Conservation (phyloP, 2,797 vertebrate genomes). For the Carcharodon carcharias region DNA sequence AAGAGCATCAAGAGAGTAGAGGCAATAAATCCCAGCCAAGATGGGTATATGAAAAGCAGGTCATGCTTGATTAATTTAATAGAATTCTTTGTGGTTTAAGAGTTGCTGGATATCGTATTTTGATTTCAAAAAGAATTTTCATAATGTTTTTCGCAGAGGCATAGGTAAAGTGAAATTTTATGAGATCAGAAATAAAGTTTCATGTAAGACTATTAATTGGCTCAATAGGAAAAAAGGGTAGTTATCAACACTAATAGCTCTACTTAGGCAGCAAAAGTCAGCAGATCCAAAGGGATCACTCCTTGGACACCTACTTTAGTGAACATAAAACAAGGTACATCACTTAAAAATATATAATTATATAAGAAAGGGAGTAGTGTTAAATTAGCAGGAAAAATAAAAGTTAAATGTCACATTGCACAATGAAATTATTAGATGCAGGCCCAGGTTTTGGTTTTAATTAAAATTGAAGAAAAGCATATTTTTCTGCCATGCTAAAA, state of each 20-base stretch:
- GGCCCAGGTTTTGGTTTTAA: not conserved
- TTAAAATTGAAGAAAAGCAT: not conserved
- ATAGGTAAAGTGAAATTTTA: not conserved
- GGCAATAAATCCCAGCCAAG: constrained; percentile 6
- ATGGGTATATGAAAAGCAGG: constrained; percentile 12
- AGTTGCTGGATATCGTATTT: constrained; percentile 8
- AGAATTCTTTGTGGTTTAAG: not conserved
- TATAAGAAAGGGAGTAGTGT: not conserved
- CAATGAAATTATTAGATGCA: not conserved
- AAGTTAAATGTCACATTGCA: not conserved
- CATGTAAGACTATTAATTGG: not conserved
- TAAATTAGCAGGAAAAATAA: not conserved
- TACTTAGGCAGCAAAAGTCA: not conserved
- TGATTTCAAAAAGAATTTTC: not conserved
- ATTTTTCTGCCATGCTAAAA: not conserved
- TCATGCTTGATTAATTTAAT: constrained; percentile 1
- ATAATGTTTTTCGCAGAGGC: not conserved
- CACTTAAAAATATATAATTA: not conserved
- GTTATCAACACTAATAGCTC: not conserved
- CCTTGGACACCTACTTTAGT: not conserved
- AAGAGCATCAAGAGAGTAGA: constrained; percentile 23
- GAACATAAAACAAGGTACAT: not conserved
- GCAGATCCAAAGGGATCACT: not conserved
- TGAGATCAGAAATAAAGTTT: not conserved
- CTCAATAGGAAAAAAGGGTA: not conserved